Conservation (phyloP, 2,888 invertebrate species). For the Girardia tigrina region DNA sequence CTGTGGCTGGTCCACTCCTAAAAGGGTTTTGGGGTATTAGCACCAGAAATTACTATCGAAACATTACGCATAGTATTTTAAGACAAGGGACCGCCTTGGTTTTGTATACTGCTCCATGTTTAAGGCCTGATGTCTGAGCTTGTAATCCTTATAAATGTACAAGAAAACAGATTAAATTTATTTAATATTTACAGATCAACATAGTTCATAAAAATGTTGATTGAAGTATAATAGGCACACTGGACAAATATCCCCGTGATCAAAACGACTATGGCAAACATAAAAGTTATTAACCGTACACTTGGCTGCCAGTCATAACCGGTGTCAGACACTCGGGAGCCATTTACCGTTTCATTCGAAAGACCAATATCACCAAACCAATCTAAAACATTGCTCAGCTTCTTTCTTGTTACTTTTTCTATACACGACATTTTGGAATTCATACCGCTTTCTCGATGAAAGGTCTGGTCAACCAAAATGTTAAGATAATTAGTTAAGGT, state of each 20-base stretch:
- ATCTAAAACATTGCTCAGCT: not conserved
- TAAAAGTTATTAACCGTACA: not conserved
- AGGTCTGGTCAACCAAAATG: no score
- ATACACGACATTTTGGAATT: not conserved
- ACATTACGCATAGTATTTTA: no score
- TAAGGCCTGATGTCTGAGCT: no score
- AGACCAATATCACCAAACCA: not conserved
- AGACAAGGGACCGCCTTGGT: no score
- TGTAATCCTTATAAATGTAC: no score
- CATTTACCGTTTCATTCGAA: not conserved
- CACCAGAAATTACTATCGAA: no score
- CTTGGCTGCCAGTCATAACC: constrained; percentile 1
- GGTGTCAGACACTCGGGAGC: not conserved
- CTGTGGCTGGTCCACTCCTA: not conserved
- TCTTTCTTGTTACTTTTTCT: not conserved
- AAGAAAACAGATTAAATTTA: no score
- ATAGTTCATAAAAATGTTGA: not conserved
- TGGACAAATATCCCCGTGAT: not conserved
- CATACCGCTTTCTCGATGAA: not conserved
- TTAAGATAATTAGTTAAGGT: no score
- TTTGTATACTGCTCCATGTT: no score
- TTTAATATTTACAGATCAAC: not conserved
- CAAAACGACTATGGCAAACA: not conserved
- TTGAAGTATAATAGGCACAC: not conserved
- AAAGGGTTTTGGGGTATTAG: no score